Evolutionary conservation across 2,888 invertebrate species (phyloP).

Genomic region (Ectobius pallidus): DNA sequence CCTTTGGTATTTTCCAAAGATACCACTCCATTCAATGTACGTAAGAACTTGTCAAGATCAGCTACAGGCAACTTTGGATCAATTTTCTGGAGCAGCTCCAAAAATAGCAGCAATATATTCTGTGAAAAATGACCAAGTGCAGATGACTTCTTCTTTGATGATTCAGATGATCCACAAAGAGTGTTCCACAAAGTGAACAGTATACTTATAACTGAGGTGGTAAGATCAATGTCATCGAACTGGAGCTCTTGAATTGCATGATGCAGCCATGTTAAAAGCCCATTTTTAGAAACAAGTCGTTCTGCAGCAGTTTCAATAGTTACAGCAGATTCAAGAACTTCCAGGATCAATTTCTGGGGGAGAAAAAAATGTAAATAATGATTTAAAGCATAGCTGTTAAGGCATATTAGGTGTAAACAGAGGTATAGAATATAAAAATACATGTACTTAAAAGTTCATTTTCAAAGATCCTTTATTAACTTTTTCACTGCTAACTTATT

Average conservation of each 20-base stretch:
- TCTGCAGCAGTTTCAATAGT: constrained; percentile 69
- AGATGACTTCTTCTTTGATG: background rate
- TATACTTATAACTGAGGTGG: background rate
- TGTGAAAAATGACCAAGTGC: background rate
- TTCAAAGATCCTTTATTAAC: too few relatives aligned
- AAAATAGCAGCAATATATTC: background rate
- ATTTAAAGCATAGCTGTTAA: too few relatives aligned
- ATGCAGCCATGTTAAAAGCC: constrained; percentile 73
- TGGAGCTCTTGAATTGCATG: constrained; percentile 50
- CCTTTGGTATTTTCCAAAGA: background rate
- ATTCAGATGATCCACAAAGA: background rate
- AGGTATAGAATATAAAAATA: too few relatives aligned
- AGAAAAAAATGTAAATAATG: too few relatives aligned
- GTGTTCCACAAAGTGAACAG: background rate
- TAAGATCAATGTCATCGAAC: constrained; percentile 43
- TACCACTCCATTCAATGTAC: constrained; percentile 44
- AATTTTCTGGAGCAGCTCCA: constrained; percentile 40
- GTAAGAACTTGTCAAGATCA: constrained; percentile 42
- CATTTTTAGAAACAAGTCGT: constrained; percentile 67
- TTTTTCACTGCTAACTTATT: too few relatives aligned
- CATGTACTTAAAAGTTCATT: too few relatives aligned
- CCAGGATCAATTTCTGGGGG: constrained; percentile 64
- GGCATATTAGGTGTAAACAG: too few relatives aligned
- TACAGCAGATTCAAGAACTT: constrained; percentile 66
- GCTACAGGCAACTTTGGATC: background rate